These are phyloP conservation scores for Aulostomus chinensis DNA, from an alignment of 2,797 vertebrate genomes.

Conservation along the genomic window DNA sequence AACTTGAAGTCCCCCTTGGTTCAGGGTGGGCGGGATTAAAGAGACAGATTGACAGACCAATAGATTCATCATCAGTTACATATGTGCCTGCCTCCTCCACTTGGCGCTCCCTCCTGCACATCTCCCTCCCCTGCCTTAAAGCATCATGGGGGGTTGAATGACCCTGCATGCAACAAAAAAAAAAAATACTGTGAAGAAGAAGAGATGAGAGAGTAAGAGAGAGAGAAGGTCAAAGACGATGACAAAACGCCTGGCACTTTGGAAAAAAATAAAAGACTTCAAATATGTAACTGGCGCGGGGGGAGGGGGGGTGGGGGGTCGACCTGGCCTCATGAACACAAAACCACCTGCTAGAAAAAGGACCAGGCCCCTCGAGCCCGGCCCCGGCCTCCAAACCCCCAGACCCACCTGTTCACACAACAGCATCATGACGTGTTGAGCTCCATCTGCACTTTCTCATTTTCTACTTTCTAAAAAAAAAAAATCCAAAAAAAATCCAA, in stretches of 20 bases:
- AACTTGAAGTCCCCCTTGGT: constrained; percentile 70
- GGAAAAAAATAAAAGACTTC: constrained; percentile 55
- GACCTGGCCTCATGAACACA: constrained; percentile 49
- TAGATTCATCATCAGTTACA: constrained; percentile 69
- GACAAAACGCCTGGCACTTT: constrained; percentile 90
- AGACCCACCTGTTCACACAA: constrained; percentile 53
- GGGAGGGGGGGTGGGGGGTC: constrained; percentile 75
- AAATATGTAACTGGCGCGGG: constrained; percentile 72
- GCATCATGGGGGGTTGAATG: constrained; percentile 90
- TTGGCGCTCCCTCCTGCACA: constrained; percentile 75
- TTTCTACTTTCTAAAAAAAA: constrained; percentile 60
- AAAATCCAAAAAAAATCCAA: too few species aligned
- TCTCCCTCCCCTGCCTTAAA: constrained; percentile 97
- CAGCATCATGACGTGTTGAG: constrained; percentile 76
- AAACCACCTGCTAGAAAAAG: constrained; percentile 70
- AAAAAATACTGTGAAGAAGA: constrained; percentile 95
- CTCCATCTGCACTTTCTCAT: constrained; percentile 86
- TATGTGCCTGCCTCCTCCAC: constrained; percentile 80
- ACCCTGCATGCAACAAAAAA: constrained; percentile 86
- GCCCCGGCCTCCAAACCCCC: constrained; percentile 44
- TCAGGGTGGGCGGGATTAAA: constrained; percentile 81
- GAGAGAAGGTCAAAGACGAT: constrained; percentile 74
- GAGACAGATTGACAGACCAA: constrained; percentile 74
- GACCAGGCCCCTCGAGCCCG: constrained; percentile 71
- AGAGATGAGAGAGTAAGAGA: neutral